A percentile compares a stretch with the other conserved stretches of the same genome.
Conservation (phyloP, 2,888 invertebrate species). For the Cataglyphis rosenhaueri region DNA sequence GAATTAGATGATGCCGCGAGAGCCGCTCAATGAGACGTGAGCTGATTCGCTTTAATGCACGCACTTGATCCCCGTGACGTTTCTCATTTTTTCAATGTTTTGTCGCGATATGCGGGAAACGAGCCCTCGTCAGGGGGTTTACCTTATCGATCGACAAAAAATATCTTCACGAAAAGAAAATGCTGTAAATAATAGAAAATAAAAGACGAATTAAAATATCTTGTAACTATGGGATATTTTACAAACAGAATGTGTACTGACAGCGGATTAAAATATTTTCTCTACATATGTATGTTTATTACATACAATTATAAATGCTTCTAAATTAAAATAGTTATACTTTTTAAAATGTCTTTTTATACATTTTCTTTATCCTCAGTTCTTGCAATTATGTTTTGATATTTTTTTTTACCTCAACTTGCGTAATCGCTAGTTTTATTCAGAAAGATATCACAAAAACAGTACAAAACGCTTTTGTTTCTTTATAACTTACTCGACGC, state of each 20-base stretch:
- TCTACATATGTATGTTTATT: conserved; percentile 21
- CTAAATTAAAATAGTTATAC: not conserved
- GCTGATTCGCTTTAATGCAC: conserved; percentile 51
- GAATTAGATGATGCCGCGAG: conserved; percentile 49
- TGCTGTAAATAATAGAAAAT: not conserved
- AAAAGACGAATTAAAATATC: not conserved
- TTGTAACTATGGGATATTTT: conserved; percentile 6
- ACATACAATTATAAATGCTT: not conserved
- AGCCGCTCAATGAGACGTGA: conserved; percentile 58
- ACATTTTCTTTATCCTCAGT: not conserved
- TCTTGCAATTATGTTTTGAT: not conserved
- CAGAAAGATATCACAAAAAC: conserved; percentile 18
- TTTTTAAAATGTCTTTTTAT: not conserved
- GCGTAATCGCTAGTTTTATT: conserved; percentile 27
- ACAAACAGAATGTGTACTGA: not conserved
- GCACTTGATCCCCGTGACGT: conserved; percentile 21
- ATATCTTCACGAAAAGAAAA: not conserved
- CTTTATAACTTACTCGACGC: conserved; percentile 15
- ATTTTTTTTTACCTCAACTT: conserved; percentile 10
- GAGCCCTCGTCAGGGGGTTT: too few relatives aligned
- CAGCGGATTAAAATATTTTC: conserved; percentile 2
- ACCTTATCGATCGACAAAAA: not conserved
- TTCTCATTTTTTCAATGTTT: conserved; percentile 15
- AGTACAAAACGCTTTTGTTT: conserved; percentile 17
- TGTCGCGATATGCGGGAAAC: conserved; percentile 1